Base-by-base conservation (phyloP, 2,797 vertebrate species). In the Gallirallus australis region DNA sequence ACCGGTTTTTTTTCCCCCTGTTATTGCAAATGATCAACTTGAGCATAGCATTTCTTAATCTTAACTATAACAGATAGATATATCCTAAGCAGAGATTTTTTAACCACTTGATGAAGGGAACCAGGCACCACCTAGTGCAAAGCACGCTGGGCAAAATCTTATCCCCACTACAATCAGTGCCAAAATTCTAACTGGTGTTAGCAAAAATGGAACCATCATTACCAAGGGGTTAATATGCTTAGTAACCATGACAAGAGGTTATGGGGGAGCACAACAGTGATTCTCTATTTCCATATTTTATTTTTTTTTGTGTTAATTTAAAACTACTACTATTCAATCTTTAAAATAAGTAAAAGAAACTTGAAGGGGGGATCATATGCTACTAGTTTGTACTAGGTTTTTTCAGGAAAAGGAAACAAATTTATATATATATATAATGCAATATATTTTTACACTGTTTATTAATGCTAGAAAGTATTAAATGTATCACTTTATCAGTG, bases 401-500 rank as follows among this genome's bases (percentile, higher is more conserved):
- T 97, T 98, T 97, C 97, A 96, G 97, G 97, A 97, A 97, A 98
- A 95, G 96, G 95, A 97, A 97, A 96, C 90, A 97, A 94, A 94
- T 94, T 84, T 94, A 90, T 97, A 96, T 96, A 95, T 93, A 95
- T 95, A 96, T 94, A 96, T 52, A 28, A 28, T 86, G 88, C 94
- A 97, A 96, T 97, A 96, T 98, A 98, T 98, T 98, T 98, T 98
- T 98, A 97, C 98, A 98, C 97, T 96, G 95, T 97, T 96, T 97
- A 97, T 96, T 97, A 97, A 97, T 95, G 93, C 96, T 91, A 96
- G 91, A 91, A 96, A 96, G 94, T 93, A 92, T 94, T 82, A 95
- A 96, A 95, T 87, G 63, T 94, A 89, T 97, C 96, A 96, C 97
- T 97, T 96, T 96, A 96, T 97, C 95, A 64, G 93, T 89, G 95